These are phyloP conservation scores for Caenorhabditis wallacei DNA, from an alignment of 2,888 invertebrate species.

Conservation along the genomic window DNA sequence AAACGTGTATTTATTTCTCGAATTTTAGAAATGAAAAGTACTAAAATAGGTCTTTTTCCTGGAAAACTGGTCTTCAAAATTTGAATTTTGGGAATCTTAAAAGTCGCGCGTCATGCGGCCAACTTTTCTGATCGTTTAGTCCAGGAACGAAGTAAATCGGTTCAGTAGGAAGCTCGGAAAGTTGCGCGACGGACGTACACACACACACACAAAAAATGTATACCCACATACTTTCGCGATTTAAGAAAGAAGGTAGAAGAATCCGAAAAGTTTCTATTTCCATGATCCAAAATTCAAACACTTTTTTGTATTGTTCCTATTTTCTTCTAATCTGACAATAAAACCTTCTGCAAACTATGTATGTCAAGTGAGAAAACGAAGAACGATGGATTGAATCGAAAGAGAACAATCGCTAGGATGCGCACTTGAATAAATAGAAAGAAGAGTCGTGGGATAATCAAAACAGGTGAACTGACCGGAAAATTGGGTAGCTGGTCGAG, in stretches of 20 bases:
- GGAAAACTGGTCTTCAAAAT: no score
- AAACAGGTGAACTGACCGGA: conserved; percentile 21
- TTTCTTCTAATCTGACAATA: conserved; percentile 22
- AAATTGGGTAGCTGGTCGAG: not conserved
- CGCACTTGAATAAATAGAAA: conserved; percentile 40
- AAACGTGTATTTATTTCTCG: no score
- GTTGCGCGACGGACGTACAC: no score
- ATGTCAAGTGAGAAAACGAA: conserved; percentile 50
- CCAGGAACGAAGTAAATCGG: no score
- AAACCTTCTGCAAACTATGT: conserved; percentile 51
- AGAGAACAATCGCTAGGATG: conserved; percentile 25
- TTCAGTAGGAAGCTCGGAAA: no score
- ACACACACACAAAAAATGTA: no score
- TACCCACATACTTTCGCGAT: no score
- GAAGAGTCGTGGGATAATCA: conserved; percentile 9
- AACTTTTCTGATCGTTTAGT: no score
- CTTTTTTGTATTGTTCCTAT: not conserved
- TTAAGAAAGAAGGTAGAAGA: not conserved
- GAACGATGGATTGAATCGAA: not conserved
- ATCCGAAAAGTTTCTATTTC: not conserved
- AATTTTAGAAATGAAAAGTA: no score
- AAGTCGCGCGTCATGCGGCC: no score
- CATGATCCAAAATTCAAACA: conserved; percentile 1
- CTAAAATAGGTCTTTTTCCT: no score
- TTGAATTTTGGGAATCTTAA: no score